Base-by-base conservation (phyloP, 92 coral and sea anemone genomes). In the Bergia sp. region DNA sequence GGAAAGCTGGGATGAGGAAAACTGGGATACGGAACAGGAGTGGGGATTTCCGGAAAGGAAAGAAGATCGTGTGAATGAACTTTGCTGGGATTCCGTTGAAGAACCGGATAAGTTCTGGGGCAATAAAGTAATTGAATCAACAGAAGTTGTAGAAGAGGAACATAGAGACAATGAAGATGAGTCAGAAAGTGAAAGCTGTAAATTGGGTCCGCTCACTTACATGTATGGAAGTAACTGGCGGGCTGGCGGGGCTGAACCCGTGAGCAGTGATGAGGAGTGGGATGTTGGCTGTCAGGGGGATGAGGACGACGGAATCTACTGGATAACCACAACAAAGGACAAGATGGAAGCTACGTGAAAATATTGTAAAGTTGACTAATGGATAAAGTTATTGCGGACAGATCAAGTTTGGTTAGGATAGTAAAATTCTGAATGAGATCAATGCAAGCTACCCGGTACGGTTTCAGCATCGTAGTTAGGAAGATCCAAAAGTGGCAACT, bases 1-100 rank as follows among this genome's bases (percentile, higher is more conserved):
- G 61, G 91, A 89, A 50, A 50, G 83, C 83, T 90, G 92, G 92
- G 92, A 90, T 58, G 45, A 71, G 21, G 92, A 85, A 66, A 55
- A 74, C 2, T 41, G 81, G 38, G 80, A 79, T 29, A 7, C 15
- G 44, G 78, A 65, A 21, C 71, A 9, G 20, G 76, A 79, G 10
- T n/a, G n/a, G 86, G 86, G 88, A 88, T 44, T 3, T 29, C 20
- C 21, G 66, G 81, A 86, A 39, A 45, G 37, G 20, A 78, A 18
- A 12, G 53, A 55, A 37, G 38, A 73, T 42, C 9, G 29, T 1
- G 20, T 20, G 23, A 45, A 13, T 36, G 78, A 45, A 23, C 65
- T 84, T 84, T 84, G 87, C 11, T 84, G 87, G 78, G 29, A 84
- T 8, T 45, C 58, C 21, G 76, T 82, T 66, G 38, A 82, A 10